These are phyloP conservation scores for Andrena praecox DNA, from an alignment of 2,888 invertebrate genomes.

Conservation along the genomic window DNA sequence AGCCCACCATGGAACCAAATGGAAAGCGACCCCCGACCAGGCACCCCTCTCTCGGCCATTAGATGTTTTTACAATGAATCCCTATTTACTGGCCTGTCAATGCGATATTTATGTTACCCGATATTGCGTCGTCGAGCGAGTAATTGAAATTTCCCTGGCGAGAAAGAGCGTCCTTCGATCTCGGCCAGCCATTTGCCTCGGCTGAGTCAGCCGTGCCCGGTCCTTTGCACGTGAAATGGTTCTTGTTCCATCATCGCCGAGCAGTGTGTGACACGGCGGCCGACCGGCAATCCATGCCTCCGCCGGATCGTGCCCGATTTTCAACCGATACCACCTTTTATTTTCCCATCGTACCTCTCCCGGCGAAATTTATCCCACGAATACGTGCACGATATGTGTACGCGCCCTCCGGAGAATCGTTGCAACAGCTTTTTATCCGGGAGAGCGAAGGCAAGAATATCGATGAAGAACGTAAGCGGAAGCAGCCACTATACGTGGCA, in stretches of 20 bases:
- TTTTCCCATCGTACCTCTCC: conserved; percentile 27
- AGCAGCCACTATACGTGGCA: conserved; percentile 38
- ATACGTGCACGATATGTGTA: conserved; percentile 41
- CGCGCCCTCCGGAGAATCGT: conserved; percentile 48
- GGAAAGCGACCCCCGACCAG: conserved; percentile 56
- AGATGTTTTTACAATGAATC: conserved; percentile 83
- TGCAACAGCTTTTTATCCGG: conserved; percentile 62
- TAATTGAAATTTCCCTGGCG: conserved; percentile 82
- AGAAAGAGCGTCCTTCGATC: conserved; percentile 44
- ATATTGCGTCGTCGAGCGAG: conserved; percentile 82
- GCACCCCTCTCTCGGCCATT: conserved; percentile 69
- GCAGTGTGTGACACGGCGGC: conserved; percentile 25
- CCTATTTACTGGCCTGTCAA: conserved; percentile 83
- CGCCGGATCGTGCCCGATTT: conserved; percentile 45
- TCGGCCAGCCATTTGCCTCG: conserved; percentile 66
- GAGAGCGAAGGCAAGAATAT: conserved; percentile 60
- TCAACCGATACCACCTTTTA: conserved; percentile 43
- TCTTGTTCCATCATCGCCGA: conserved; percentile 54
- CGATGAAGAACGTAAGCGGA: conserved; percentile 58
- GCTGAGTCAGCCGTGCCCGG: conserved; percentile 72
- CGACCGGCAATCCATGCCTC: conserved; percentile 49
- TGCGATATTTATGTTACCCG: conserved; percentile 82
- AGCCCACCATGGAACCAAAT: conserved; percentile 59
- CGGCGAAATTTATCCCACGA: conserved; percentile 59
- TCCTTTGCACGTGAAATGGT: conserved; percentile 21